Conservation (phyloP, 2,888 invertebrate species). For the Tuta absoluta region DNA sequence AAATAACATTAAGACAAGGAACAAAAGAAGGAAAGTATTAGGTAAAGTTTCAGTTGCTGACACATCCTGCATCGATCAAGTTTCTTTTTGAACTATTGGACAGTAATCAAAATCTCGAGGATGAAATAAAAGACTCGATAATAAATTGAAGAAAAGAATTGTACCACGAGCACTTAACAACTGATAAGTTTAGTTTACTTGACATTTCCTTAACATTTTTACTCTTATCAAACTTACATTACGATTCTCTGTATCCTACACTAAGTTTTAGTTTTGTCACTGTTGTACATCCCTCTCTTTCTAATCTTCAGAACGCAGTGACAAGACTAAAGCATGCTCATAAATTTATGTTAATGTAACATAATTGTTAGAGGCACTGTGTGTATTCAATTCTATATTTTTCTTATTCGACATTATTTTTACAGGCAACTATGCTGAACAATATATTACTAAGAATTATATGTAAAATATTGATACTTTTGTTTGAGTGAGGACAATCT, state of each 20-base stretch:
- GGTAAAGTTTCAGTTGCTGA: not conserved
- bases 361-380: conserved; percentile 82
- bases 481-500: conserved; percentile 31
- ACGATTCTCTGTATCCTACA: conserved; percentile 71
- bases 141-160: conserved; percentile 47
- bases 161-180: conserved; percentile 60
- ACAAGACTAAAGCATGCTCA: conserved; percentile 73
- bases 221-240: conserved; percentile 62
- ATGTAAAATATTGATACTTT: conserved; percentile 45
- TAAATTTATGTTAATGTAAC: conserved; percentile 82
- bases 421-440: conserved; percentile 63
- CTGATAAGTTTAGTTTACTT: conserved; percentile 49
- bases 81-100: not conserved
- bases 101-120: not conserved
- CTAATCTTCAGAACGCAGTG: conserved; percentile 49
- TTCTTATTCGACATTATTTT: conserved; percentile 63
- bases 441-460: conserved; percentile 51
- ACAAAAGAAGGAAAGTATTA: not conserved
- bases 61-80: no score
- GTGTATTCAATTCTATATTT: conserved; percentile 76
- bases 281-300: conserved; percentile 39
- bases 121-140: not conserved
- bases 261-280: conserved; percentile 74
- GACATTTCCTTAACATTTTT: conserved; percentile 59
- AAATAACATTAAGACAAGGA: not conserved